These are phyloP conservation scores for Papio anubis DNA, from an alignment of 2,113 vertebrate genomes.

Conservation along the genomic window DNA sequence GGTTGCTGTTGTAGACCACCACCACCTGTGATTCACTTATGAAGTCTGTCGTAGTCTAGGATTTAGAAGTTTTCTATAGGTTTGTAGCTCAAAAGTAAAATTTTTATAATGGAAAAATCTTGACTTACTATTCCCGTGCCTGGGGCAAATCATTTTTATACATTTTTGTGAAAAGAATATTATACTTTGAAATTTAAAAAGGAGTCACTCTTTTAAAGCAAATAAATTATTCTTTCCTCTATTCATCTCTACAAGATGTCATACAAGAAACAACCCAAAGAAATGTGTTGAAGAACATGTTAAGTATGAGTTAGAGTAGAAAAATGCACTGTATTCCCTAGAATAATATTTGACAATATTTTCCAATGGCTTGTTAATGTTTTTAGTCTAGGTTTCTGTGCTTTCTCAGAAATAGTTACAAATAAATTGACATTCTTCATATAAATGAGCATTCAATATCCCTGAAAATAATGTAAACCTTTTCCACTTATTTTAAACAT, in stretches of 20 bases:
- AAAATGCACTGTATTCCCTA: neutral
- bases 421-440: neutral
- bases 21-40: neutral
- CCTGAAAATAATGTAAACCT: neutral
- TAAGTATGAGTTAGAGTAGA: neutral
- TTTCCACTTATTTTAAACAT: neutral
- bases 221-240: neutral
- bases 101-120: neutral
- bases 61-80: neutral
- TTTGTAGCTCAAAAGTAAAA: slow-evolving; percentile 10
- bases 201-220: neutral
- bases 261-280: neutral
- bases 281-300: neutral
- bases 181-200: slow-evolving; percentile 1
- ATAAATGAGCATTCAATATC: neutral
- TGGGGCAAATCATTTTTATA: neutral
- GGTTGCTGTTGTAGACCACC: neutral
- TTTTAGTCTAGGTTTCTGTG: neutral
- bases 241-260: neutral
- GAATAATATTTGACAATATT: neutral
- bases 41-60: neutral
- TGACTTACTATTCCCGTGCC: neutral
- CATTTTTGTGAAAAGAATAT: neutral
- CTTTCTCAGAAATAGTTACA: neutral
- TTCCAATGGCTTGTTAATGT: neutral